Percentiles rank a stretch among this genome's conserved stretches.
Evolutionary conservation across 2,888 invertebrate species (phyloP).

Genomic region (Myopa tessellatipennis): DNA sequence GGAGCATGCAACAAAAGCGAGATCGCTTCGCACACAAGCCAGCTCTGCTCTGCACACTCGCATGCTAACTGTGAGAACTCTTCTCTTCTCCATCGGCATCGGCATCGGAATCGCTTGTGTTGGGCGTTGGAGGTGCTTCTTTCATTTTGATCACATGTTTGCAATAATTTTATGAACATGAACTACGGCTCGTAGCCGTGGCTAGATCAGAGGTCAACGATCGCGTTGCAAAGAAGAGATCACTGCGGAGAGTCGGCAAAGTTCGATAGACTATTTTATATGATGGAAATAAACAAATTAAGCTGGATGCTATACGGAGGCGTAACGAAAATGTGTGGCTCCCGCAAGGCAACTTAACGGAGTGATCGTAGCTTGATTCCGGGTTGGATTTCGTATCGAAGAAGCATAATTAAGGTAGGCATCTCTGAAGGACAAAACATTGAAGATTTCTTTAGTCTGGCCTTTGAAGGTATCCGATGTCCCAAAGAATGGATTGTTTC

Average conservation of each 20-base stretch:
- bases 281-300: background rate
- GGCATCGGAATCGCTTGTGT: background rate
- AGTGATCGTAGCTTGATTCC: background rate
- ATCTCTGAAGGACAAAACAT: background rate
- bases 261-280: background rate
- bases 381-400: no score
- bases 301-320: background rate
- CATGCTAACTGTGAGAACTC: constrained; percentile 12
- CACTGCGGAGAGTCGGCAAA: background rate
- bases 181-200: constrained; percentile 11
- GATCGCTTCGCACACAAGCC: constrained; percentile 21
- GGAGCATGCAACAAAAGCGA: constrained; percentile 24
- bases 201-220: constrained; percentile 31
- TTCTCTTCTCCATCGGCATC: background rate
- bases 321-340: background rate
- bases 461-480: background rate
- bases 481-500: background rate
- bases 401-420: background rate
- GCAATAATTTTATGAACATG: constrained; percentile 27
- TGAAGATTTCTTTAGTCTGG: no score
- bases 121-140: constrained; percentile 16
- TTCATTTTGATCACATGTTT: constrained; percentile 26
- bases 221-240: constrained; percentile 2
- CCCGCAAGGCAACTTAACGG: background rate
- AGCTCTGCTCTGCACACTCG: background rate